phyloP scores from a whole-genome alignment of 2,113 vertebrate species.

The Bucco capensis region DNA sequence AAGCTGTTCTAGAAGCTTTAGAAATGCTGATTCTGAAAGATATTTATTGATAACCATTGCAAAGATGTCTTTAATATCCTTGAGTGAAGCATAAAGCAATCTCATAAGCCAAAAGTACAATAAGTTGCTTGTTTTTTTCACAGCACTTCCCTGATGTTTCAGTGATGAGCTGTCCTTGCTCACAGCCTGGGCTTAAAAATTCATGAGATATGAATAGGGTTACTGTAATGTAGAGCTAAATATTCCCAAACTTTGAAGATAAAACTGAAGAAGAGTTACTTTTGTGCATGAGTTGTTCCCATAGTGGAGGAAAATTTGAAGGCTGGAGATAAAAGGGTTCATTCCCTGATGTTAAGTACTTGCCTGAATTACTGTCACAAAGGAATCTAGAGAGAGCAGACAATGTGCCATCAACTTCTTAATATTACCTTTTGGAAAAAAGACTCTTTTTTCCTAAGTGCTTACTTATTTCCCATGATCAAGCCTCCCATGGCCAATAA shows the following conservation, averaged over 20 bases:
- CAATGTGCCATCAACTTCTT: background rate
- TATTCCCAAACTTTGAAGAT: conserved; percentile 19
- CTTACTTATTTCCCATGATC: background rate
- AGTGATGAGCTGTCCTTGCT: conserved; percentile 23
- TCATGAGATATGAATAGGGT: conserved; percentile 30
- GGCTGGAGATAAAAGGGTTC: background rate
- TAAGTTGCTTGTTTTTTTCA: conserved; percentile 10
- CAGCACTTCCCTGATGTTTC: conserved; percentile 15
- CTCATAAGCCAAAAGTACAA: conserved; percentile 13
- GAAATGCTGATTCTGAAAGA: conserved; percentile 29
- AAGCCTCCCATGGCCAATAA: background rate
- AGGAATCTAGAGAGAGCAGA: background rate
- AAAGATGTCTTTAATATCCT: conserved; percentile 42
- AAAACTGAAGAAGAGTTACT: conserved; percentile 13
- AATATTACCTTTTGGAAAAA: background rate
- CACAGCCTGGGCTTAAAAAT: background rate
- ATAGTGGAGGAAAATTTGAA: background rate
- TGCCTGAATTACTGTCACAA: background rate
- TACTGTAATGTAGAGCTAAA: conserved; percentile 18
- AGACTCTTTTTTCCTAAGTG: background rate
- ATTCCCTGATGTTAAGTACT: background rate
- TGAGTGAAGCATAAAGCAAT: background rate
- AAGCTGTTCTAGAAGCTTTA: background rate
- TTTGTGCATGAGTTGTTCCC: background rate
- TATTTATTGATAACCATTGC: conserved; percentile 30